Conservation (phyloP, 2,797 vertebrate species). For the Betta splendens region DNA sequence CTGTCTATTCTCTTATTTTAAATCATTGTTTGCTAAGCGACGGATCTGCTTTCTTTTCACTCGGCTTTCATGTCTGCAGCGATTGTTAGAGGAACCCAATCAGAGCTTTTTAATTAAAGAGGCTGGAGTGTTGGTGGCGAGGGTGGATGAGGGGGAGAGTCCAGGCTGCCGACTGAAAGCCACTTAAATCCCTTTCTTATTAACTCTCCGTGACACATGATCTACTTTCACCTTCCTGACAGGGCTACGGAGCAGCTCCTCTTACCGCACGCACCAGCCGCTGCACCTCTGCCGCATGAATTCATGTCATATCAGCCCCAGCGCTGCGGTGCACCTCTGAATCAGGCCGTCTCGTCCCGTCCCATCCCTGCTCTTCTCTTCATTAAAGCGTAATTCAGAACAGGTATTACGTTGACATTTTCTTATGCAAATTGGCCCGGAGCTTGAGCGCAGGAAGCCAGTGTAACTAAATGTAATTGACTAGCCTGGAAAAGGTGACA, state of each 20-base stretch:
- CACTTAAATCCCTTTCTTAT: conserved; percentile 79
- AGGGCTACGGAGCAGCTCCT: conserved; percentile 23
- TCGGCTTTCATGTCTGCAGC: conserved; percentile 36
- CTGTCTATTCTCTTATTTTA: not conserved
- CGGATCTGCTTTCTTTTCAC: conserved; percentile 32
- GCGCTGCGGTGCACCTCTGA: not conserved
- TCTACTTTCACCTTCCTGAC: conserved; percentile 43
- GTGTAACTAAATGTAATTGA: conserved; percentile 30
- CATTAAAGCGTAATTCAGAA: conserved; percentile 1
- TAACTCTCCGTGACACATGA: conserved; percentile 70
- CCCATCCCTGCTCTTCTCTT: not conserved
- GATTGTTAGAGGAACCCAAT: conserved; percentile 59
- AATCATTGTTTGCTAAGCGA: conserved; percentile 8
- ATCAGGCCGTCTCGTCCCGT: not conserved
- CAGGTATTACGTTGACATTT: conserved; percentile 40
- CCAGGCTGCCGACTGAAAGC: conserved; percentile 48
- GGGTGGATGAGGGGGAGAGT: conserved; percentile 35
- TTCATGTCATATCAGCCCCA: conserved; percentile 11
- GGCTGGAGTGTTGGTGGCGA: conserved; percentile 31
- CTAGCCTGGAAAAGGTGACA: conserved; percentile 14
- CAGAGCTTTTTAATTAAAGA: conserved; percentile 68
- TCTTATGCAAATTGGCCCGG: conserved; percentile 25
- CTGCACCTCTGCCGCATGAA: not conserved
- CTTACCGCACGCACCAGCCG: conserved; percentile 33
- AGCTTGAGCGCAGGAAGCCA: conserved; percentile 5